Percentiles rank a stretch among this genome's conserved stretches.
These are phyloP conservation scores for Poeciliopsis occidentalis DNA, from an alignment of 2,113 vertebrate species.

Conservation along the genomic window DNA sequence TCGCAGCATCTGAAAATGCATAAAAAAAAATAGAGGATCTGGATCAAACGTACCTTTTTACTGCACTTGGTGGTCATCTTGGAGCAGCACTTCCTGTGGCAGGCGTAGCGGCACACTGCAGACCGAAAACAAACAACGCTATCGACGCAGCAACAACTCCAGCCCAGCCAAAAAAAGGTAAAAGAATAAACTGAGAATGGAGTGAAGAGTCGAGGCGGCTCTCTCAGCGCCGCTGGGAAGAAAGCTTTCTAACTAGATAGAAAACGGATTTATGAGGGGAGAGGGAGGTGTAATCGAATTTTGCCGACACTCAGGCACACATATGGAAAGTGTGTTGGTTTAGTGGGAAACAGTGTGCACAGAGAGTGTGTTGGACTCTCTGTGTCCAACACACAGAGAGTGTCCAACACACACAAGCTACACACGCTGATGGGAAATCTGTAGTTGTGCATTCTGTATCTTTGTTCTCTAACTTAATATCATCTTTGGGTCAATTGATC, in stretches of 20 bases:
- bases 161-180: conserved; percentile 58
- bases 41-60: conserved; percentile 88
- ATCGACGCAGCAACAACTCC: conserved; percentile 62
- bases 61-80: conserved; percentile 92
- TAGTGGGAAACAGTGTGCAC: conserved; percentile 4
- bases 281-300: conserved; percentile 40
- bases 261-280: conserved; percentile 47
- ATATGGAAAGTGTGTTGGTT: conserved; percentile 24
- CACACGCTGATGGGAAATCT: conserved; percentile 20
- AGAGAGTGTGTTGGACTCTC: conserved; percentile 1
- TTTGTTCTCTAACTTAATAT: too few species aligned
- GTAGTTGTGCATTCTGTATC: too few species aligned
- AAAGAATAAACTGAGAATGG: not conserved
- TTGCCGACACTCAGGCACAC: conserved; percentile 21
- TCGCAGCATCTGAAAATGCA: not conserved
- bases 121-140: conserved; percentile 74
- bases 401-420: conserved; percentile 17
- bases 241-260: conserved; percentile 43
- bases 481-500: not conserved
- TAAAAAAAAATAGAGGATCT: not conserved
- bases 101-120: conserved; percentile 95
- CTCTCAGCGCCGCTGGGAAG: not conserved
- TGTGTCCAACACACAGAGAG: too few species aligned
- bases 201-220: not conserved
- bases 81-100: conserved; percentile 97